These are phyloP conservation scores for Hirudinaria manillensis DNA, from an alignment of 2,888 invertebrate genomes.

Conservation along the genomic window DNA sequence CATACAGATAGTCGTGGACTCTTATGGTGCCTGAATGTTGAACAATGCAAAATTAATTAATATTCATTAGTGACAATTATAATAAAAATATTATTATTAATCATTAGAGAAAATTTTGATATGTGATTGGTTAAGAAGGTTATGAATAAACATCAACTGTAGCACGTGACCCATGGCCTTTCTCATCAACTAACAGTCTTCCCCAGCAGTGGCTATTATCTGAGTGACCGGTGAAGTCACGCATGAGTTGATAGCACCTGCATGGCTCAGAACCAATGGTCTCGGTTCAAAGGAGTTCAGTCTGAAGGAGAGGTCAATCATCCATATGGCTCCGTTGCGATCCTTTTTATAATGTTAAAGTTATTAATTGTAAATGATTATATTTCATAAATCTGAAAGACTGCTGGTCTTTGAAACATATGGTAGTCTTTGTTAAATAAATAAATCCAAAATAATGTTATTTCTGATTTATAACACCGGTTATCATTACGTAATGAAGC, in stretches of 20 bases:
- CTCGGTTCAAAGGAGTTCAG: conserved; percentile 56
- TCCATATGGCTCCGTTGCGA: conserved; percentile 76
- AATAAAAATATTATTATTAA: too few species aligned
- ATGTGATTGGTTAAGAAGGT: too few species aligned
- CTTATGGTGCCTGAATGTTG: conserved; percentile 25
- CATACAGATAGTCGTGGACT: conserved; percentile 27
- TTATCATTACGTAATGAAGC: not conserved
- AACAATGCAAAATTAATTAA: not conserved
- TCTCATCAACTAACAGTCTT: conserved; percentile 60
- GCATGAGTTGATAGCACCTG: conserved; percentile 68
- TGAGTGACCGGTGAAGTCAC: conserved; percentile 66
- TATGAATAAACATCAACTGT: too few species aligned
- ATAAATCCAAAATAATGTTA: not conserved
- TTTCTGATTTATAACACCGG: not conserved
- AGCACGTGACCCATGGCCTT: not conserved
- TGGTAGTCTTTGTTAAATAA: not conserved
- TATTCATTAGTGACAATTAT: too few species aligned
- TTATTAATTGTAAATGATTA: not conserved
- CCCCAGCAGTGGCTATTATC: conserved; percentile 68
- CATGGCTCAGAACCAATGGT: conserved; percentile 66
- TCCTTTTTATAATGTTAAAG: conserved; percentile 60
- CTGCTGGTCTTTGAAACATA: not conserved
- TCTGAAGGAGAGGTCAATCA: conserved; percentile 63
- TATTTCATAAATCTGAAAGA: not conserved
- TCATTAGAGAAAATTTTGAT: too few species aligned